A percentile compares a stretch with the other conserved stretches of the same genome.
These are phyloP conservation scores for Heterochromis multidens DNA, from an alignment of 2,113 vertebrate genomes.

Conservation along the genomic window DNA sequence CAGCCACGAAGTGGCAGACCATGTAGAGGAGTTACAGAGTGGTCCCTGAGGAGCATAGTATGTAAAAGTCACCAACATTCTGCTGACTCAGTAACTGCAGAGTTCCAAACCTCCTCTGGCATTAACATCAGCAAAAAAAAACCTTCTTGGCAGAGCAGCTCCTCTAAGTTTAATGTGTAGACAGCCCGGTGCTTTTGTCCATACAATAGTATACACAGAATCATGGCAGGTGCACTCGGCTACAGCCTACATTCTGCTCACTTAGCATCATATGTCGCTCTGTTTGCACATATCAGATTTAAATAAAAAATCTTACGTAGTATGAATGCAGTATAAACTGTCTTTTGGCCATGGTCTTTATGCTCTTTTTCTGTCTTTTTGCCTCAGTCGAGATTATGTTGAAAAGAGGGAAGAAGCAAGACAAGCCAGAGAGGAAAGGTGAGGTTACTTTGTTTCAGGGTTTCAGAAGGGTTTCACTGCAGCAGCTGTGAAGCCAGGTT, in stretches of 20 bases:
- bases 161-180: background rate
- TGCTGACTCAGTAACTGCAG: background rate
- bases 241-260: background rate
- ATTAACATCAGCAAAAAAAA: background rate
- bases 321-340: background rate
- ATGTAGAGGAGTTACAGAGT: no score
- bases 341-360: background rate
- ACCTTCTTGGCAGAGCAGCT: background rate
- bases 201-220: background rate
- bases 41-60: no score
- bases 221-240: background rate
- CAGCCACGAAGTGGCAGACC: no score
- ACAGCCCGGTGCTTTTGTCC: background rate
- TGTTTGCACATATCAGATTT: background rate
- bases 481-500: background rate
- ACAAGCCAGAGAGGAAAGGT: conserved; percentile 95
- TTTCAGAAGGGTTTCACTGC: background rate
- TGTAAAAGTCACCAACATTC: background rate
- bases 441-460: conserved; percentile 42
- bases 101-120: background rate
- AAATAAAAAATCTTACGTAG: background rate
- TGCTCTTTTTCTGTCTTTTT: background rate
- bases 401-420: conserved; percentile 90
- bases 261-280: background rate
- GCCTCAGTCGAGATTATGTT: conserved; percentile 84